Conservation (phyloP, 2,888 invertebrate species). For the Lithophane leautieri region DNA sequence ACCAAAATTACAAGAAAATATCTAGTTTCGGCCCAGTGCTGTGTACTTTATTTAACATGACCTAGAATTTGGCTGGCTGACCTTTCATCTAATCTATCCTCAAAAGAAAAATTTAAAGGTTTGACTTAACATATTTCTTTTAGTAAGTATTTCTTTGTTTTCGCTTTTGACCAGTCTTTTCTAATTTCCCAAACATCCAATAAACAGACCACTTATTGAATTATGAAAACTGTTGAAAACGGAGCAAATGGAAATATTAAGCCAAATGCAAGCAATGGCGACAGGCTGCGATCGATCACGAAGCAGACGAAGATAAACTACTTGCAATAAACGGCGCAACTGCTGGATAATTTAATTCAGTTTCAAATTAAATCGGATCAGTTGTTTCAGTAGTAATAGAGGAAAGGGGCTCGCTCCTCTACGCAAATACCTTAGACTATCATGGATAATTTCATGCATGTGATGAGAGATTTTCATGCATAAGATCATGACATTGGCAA, state of each 20-base stretch:
- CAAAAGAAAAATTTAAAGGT: background rate
- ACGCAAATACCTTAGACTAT: background rate
- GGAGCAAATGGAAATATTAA: conserved; percentile 16
- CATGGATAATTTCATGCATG: background rate
- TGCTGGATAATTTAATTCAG: conserved; percentile 19
- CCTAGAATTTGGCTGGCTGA: background rate
- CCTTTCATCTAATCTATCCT: background rate
- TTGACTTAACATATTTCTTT: background rate
- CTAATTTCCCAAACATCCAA: background rate
- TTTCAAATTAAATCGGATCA: conserved; percentile 20
- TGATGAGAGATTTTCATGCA: background rate
- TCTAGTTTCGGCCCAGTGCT: background rate
- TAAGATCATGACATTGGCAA: background rate
- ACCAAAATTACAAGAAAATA: background rate
- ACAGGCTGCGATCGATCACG: conserved; percentile 46
- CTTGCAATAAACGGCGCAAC: conserved; percentile 35
- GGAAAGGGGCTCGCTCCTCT: background rate
- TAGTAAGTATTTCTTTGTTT: background rate
- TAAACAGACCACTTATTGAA: background rate
- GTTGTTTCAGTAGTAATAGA: conserved; percentile 3
- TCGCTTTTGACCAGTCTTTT: background rate
- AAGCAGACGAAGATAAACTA: conserved; percentile 41
- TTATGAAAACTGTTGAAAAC: background rate
- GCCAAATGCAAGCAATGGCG: conserved; percentile 18
- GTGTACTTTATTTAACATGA: background rate